Conservation (phyloP, 2,888 invertebrate species). For the Icerya purchasi region DNA sequence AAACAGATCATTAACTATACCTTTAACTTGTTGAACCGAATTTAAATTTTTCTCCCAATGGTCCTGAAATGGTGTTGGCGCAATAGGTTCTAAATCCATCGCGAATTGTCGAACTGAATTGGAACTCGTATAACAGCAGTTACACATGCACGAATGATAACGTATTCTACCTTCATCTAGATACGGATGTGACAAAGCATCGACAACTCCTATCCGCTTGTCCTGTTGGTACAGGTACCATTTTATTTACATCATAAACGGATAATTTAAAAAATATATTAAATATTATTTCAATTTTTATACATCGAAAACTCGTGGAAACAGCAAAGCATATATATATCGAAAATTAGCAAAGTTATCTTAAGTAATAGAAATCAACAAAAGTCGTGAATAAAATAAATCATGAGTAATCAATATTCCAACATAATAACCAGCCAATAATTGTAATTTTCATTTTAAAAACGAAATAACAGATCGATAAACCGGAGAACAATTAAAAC, state of each 20-base stretch:
- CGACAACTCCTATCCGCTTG: constrained; percentile 81
- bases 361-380: too few relatives aligned
- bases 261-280: too few relatives aligned
- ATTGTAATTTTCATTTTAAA: neutral
- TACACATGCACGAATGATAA: constrained; percentile 99
- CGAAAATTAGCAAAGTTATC: too few relatives aligned
- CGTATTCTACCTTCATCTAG: constrained; percentile 91
- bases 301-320: too few relatives aligned
- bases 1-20: constrained; percentile 28
- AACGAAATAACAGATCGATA: neutral
- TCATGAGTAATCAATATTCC: constrained; percentile 1
- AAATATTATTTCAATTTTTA: too few relatives aligned
- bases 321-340: too few relatives aligned
- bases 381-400: constrained; percentile 10
- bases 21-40: constrained; percentile 84
- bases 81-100: constrained; percentile 71
- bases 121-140: constrained; percentile 74
- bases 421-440: neutral
- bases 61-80: constrained; percentile 80
- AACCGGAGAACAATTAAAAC: neutral
- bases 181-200: constrained; percentile 91
- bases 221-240: too few relatives aligned
- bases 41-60: constrained; percentile 89
- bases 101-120: constrained; percentile 60
- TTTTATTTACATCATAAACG: too few relatives aligned